Conservation (phyloP, 2,797 vertebrate genomes). For the Potorous gilbertii region DNA sequence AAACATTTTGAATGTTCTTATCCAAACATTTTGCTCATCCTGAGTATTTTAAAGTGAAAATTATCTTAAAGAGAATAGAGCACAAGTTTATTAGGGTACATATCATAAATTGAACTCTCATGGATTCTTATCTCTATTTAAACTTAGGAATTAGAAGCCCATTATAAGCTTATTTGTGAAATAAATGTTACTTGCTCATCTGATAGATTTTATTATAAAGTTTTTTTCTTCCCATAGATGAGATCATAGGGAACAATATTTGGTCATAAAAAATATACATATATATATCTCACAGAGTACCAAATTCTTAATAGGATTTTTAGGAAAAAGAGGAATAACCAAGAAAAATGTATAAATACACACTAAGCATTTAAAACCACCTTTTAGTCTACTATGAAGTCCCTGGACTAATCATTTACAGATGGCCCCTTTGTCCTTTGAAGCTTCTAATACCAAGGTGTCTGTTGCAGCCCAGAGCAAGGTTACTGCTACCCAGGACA, state of each 20-base stretch:
- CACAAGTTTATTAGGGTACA: constrained; percentile 3
- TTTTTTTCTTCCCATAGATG: constrained; percentile 40
- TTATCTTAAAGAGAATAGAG: constrained; percentile 31
- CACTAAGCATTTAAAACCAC: constrained; percentile 76
- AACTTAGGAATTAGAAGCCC: constrained; percentile 17
- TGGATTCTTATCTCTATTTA: constrained; percentile 38
- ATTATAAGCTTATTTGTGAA: constrained; percentile 40
- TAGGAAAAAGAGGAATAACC: constrained; percentile 65
- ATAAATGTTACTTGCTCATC: neutral
- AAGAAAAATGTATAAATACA: constrained; percentile 68
- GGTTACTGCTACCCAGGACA: constrained; percentile 80
- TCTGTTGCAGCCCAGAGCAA: constrained; percentile 82
- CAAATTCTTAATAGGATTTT: constrained; percentile 59
- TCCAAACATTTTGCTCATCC: constrained; percentile 50
- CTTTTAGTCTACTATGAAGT: constrained; percentile 73
- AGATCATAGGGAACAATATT: constrained; percentile 32
- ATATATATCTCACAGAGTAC: constrained; percentile 55
- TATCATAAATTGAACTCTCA: constrained; percentile 39
- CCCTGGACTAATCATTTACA: constrained; percentile 62
- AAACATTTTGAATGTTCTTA: neutral
- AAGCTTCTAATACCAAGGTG: constrained; percentile 80
- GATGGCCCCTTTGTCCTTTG: constrained; percentile 72
- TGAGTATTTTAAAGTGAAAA: constrained; percentile 32
- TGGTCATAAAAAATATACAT: constrained; percentile 10
- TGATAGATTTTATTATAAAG: constrained; percentile 37